Evolutionary conservation across 2,113 vertebrate species (phyloP), one percentile per base, ranked within the genome.

Genomic region (Chloropsis cyanopogon): DNA sequence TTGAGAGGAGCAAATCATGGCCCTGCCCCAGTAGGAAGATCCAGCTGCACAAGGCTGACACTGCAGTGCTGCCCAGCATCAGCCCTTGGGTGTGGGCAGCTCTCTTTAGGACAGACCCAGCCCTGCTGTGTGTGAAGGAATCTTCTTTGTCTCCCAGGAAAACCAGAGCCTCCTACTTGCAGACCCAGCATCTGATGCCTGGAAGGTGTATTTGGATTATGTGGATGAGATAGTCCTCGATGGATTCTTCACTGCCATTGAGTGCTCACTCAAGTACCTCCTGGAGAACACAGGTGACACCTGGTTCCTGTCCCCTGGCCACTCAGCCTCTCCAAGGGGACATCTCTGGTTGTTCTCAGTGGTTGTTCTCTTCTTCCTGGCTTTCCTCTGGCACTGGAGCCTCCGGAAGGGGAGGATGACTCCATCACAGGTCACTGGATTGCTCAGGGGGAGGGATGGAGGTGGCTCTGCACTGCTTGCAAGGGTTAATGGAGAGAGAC

Each of bases 201-300:
- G 99, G 99, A 98, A 97, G 93, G 97, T 96, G 4, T 99, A 99
- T 6, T 94, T 99, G 80, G 98, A 98, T 54, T 98, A 99, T 15
- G 76, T 99, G 31, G 99, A 99, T 89, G 98, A 98, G 92, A 98
- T 99, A 97, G 93, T 99, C 63, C 97, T 99, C 22, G 98, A 98
- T 39, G 99, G 99, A 11, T 99, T 99, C 95, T 99, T 98, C 94
- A 97, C 91, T 88, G 98, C 98, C 65, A 97, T 98, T 1, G 98
- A 99, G 86, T 97, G 98, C 87, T 99, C 99, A 0, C 98, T 99
- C 77, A 98, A 97, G 82, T 98, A 99, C 84, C 98, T 99, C 37
- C 95, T 99, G 92, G 98, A 99, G 72, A 99, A 98, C 93, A 99
- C 98, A 63, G 99, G 99, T 99, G 96, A 88, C 14, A 11, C 21